Evolutionary conservation across 2,797 vertebrate species (phyloP).

Genomic region (Megaceryle alcyon): DNA sequence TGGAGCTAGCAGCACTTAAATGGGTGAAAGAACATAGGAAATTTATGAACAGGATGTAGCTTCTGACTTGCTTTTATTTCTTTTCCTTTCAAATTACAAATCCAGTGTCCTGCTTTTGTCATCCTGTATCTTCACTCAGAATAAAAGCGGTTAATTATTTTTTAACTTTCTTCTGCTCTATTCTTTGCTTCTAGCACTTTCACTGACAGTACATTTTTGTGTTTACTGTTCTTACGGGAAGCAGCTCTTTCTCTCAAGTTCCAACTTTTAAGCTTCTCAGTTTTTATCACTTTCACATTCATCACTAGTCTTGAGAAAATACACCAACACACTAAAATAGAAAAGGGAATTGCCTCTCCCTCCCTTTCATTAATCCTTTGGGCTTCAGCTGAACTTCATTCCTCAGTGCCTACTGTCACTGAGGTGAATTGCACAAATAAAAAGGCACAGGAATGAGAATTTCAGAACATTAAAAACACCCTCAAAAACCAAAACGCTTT

Average conservation of each 20-base stretch:
- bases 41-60: not conserved
- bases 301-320: not conserved
- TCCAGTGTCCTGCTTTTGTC: not conserved
- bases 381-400: not conserved
- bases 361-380: not conserved
- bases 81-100: not conserved
- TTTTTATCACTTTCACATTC: not conserved
- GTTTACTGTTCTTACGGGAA: not conserved
- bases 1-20: conserved; percentile 20
- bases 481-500: not conserved
- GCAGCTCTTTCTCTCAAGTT: not conserved
- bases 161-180: not conserved
- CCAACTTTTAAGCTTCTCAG: not conserved
- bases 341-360: not conserved
- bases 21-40: not conserved
- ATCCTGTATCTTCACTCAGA: not conserved
- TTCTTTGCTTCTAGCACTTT: not conserved
- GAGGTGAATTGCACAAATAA: not conserved
- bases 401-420: not conserved
- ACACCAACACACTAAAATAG: not conserved
- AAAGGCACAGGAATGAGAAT: not conserved
- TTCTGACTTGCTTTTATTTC: not conserved
- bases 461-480: not conserved
- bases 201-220: not conserved
- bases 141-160: not conserved